These are phyloP conservation scores for Spilogale gracilis DNA, from an alignment of 2,113 vertebrate species.

Conservation along the genomic window DNA sequence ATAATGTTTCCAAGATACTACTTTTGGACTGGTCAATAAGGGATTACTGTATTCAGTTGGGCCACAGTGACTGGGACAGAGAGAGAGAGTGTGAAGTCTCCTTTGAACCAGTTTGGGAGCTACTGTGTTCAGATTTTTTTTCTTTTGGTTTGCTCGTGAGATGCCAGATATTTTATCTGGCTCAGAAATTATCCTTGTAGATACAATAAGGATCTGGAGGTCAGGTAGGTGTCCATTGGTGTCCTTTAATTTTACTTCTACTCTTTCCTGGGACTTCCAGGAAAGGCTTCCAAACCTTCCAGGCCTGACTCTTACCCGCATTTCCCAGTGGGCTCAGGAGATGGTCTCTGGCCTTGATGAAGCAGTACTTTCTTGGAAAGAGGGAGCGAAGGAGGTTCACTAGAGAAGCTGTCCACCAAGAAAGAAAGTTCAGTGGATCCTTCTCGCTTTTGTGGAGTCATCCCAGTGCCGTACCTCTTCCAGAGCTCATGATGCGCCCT, in stretches of 20 bases:
- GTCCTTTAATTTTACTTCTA: conserved; percentile 64
- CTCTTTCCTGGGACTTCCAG: background rate
- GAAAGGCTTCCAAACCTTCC: background rate
- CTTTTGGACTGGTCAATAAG: background rate
- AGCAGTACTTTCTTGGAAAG: background rate
- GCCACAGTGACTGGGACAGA: background rate
- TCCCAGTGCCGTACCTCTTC: background rate
- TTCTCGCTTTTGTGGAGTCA: background rate
- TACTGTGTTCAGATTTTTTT: background rate
- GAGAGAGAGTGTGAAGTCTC: background rate
- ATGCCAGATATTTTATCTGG: background rate
- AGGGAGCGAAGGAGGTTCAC: background rate
- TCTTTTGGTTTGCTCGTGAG: background rate
- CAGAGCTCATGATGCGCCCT: background rate
- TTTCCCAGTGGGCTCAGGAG: background rate
- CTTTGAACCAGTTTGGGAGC: background rate
- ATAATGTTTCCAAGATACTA: background rate
- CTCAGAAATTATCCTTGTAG: background rate
- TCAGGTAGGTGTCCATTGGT: background rate
- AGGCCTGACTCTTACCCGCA: background rate
- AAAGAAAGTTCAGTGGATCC: background rate
- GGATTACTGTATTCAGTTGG: background rate
- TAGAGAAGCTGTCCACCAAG: background rate
- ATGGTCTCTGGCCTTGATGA: background rate
- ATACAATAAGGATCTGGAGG: background rate